A percentile compares a stretch with the other conserved stretches of the same genome.
Evolutionary conservation across 2,797 vertebrate species (phyloP).

Genomic region (Simalia tracyae): DNA sequence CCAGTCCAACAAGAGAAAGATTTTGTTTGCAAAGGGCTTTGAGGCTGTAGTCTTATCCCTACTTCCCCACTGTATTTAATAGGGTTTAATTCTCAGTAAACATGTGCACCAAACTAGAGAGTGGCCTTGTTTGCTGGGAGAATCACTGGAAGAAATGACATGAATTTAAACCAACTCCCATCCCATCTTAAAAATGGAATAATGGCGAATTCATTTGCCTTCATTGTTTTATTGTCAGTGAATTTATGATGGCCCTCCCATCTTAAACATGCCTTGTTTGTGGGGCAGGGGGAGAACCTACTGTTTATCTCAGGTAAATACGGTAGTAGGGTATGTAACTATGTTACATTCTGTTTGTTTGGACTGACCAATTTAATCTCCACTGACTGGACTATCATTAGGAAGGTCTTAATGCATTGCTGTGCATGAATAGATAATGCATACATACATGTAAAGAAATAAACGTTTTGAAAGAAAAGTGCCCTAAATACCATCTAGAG

Average conservation of each 20-base stretch:
- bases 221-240: not conserved
- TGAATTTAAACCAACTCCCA: not conserved
- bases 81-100: not conserved
- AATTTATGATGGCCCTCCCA: not conserved
- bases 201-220: not conserved
- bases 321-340: not conserved
- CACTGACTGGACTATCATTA: not conserved
- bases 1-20: not conserved
- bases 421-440: not conserved
- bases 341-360: not conserved
- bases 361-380: not conserved
- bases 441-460: not conserved
- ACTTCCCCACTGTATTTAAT: not conserved
- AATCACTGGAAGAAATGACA: not conserved
- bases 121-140: not conserved
- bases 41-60: not conserved
- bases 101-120: not conserved
- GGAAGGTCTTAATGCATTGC: not conserved
- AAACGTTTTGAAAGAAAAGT: not conserved
- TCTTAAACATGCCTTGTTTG: not conserved
- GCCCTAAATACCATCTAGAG: not conserved
- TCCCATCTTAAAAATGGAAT: not conserved
- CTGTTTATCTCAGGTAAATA: not conserved
- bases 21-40: not conserved
- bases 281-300: not conserved